These are phyloP conservation scores for Endomychus coccineus DNA, from an alignment of 2,888 invertebrate genomes.

Conservation along the genomic window DNA sequence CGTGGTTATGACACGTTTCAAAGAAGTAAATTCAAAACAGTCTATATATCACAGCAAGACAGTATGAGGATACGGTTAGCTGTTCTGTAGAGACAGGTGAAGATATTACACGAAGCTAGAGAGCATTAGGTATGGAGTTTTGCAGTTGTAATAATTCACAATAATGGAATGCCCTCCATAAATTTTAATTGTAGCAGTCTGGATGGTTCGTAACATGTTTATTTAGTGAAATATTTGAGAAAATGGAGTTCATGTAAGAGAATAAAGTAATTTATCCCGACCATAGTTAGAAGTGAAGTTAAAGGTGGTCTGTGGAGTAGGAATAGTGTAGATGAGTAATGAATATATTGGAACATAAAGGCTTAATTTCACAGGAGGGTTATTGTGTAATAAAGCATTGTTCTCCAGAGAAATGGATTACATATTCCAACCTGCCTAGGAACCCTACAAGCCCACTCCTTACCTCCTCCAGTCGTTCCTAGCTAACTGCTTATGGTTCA, in stretches of 20 bases:
- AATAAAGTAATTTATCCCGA: slow-evolving; percentile 1
- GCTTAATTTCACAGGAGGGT: slow-evolving; percentile 43
- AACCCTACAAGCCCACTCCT: not conserved
- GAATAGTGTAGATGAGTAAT: slow-evolving; percentile 36
- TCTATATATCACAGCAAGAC: no score
- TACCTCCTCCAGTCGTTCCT: not conserved
- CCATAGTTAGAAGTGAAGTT: not conserved
- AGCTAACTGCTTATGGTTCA: not conserved
- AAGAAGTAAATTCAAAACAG: no score
- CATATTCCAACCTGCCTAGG: slow-evolving; percentile 2
- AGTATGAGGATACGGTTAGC: no score
- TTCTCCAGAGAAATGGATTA: slow-evolving; percentile 43
- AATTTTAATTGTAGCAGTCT: not conserved
- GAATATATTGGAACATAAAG: slow-evolving; percentile 43
- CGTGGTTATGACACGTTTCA: no score
- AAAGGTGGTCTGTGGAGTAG: not conserved
- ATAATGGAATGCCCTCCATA: no score
- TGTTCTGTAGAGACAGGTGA: no score
- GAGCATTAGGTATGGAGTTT: no score
- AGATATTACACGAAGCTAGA: no score
- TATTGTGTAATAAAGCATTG: slow-evolving; percentile 42
- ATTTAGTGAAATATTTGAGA: not conserved
- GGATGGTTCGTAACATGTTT: not conserved
- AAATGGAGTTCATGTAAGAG: not conserved
- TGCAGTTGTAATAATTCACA: no score